Evolutionary conservation across 1,140 invertebrate species (phyloP).

Genomic region (Druon quercuslanigerum): DNA sequence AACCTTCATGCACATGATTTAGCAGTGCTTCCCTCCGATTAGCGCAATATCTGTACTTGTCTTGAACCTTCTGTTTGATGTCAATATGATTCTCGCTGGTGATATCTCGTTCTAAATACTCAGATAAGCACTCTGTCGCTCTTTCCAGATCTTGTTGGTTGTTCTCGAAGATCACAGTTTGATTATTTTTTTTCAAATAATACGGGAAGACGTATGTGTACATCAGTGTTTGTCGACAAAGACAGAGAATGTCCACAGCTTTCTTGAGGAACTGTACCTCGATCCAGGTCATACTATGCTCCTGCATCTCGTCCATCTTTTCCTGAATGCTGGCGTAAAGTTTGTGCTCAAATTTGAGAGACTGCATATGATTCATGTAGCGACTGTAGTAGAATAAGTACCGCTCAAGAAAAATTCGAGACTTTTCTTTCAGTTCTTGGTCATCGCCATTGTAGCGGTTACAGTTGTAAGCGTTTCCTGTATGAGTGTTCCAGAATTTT

Average conservation of each 20-base stretch:
- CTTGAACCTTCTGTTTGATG: conserved; percentile 99
- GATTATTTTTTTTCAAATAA: conserved; percentile 98
- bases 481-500: conserved; percentile 98
- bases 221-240: conserved; percentile 98
- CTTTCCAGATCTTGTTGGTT: conserved; percentile 99
- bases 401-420: conserved; percentile 91
- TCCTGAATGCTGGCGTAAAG: conserved; percentile 94
- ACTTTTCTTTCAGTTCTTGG: conserved; percentile 96
- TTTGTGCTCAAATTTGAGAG: conserved; percentile 98
- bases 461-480: conserved; percentile 98
- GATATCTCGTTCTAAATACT: conserved; percentile 98
- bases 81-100: conserved; percentile 97
- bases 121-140: conserved; percentile 96
- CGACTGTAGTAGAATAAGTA: conserved; percentile 99
- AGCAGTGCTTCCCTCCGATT: conserved; percentile 94
- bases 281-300: conserved; percentile 99
- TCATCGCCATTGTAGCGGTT: conserved; percentile 98
- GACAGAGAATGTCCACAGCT: conserved; percentile 97
- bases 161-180: conserved; percentile 99
- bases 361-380: conserved; percentile 99
- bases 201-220: conserved; percentile 99
- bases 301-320: conserved; percentile 99
- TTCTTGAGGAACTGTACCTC: conserved; percentile 99
- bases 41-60: conserved; percentile 99
- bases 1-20: conserved; percentile 98